Evolutionary conservation across 2,797 vertebrate genomes (phyloP), one percentile per base, ranked within the genome.

Genomic region (Synaphobranchus kaupii): DNA sequence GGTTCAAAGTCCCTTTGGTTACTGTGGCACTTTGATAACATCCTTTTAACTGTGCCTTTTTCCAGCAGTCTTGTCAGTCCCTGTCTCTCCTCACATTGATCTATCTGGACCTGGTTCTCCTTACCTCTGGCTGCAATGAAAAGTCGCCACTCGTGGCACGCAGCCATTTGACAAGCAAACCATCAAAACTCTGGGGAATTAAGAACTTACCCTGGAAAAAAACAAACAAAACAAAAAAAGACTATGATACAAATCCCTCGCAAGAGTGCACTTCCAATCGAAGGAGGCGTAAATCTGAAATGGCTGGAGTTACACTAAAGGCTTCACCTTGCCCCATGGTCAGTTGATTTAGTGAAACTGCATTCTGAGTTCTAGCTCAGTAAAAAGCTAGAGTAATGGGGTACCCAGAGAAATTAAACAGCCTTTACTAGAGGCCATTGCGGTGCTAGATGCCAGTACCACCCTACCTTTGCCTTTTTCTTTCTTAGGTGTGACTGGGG

Each of bases 371-470:
- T 81, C 78, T 52, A 82, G 78, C 52, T 15, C 20, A 63, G 87
- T 88, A 63, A 88, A 89, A 83, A 84, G 63, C 85, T 34, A 47
- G 25, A 88, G 73, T 83, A 88, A 90, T 83, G 66, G 90, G 76
- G 47, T 52, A 17, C 52, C 87, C 87, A 87, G 54, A 10, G 8
- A 28, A 81, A 47, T 76, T 87, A 88, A 90, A 82, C 82, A 89
- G 88, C 85, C 71, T 39, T 68, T 12, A 28, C n/a, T 34, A 15
- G 85, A 56, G 60, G 12, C 80, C 68, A n/a, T 85, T 47, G 0
- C n/a, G 39, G 17, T 17, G 6, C 0, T 0, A 3, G 89, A 89
- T 0, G 22, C 25, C 76, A 89, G 80, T 94, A 93, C 93, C 88
- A n/a, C 34, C 0, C 3, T 52, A 28, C 15, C 83, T 39, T 86